phyloP scores from a whole-genome alignment of 2,888 invertebrate genomes.

The Philereme transversata region DNA sequence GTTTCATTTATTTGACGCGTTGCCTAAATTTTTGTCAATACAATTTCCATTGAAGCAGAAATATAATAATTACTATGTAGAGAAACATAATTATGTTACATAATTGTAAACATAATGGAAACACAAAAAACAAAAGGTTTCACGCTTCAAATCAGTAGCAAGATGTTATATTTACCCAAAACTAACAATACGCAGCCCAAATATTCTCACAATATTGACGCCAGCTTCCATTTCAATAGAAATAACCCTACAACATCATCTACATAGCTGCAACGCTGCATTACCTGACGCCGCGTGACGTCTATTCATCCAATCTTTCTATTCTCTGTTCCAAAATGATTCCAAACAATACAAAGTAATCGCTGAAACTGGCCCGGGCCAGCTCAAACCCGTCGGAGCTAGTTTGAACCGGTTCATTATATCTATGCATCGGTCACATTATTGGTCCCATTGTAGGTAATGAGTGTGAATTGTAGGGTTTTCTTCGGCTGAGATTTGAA shows the following conservation, averaged over 20 bases:
- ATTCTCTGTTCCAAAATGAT: conserved; percentile 14
- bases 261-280: not conserved
- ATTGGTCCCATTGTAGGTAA: conserved; percentile 14
- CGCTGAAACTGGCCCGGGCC: conserved; percentile 3
- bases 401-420: conserved; percentile 7
- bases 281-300: conserved; percentile 23
- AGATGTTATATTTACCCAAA: too few species aligned
- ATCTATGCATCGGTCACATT: conserved; percentile 13
- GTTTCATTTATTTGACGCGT: too few species aligned
- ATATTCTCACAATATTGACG: conserved; percentile 5
- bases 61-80: too few species aligned
- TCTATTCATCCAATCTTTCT: conserved; percentile 19
- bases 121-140: too few species aligned
- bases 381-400: conserved; percentile 8
- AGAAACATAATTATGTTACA: too few species aligned
- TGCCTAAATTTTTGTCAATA: too few species aligned
- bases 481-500: not conserved
- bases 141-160: too few species aligned
- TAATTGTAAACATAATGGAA: too few species aligned
- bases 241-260: conserved; percentile 12
- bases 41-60: too few species aligned
- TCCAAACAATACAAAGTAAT: conserved; percentile 14
- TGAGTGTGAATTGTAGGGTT: conserved; percentile 12
- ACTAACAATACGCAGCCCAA: too few species aligned
- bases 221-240: conserved; percentile 11